These are phyloP conservation scores for Musca vetustissima DNA, from an alignment of 1,140 invertebrate genomes.

Conservation along the genomic window DNA sequence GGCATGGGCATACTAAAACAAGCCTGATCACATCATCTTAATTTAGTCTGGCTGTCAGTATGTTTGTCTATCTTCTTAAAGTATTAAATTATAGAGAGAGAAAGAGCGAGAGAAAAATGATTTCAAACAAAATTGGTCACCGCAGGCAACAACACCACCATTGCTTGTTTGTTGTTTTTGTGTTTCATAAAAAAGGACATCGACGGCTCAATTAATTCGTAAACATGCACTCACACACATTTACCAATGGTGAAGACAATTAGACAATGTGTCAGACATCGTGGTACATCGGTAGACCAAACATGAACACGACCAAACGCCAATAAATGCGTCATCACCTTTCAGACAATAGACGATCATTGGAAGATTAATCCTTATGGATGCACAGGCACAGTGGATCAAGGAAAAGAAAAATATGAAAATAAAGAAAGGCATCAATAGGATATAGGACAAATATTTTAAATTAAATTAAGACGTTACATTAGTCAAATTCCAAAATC, in stretches of 20 bases:
- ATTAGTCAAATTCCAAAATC: too few species aligned
- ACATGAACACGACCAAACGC: not conserved
- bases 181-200: constrained; percentile 12
- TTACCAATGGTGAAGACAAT: not conserved
- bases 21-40: not conserved
- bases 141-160: not conserved
- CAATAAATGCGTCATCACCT: constrained; percentile 1
- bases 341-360: not conserved
- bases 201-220: constrained; percentile 11
- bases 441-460: too few species aligned
- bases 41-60: too few species aligned
- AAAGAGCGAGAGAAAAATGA: too few species aligned
- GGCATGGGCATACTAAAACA: not conserved
- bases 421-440: too few species aligned
- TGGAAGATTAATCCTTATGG: too few species aligned
- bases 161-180: not conserved
- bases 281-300: not conserved
- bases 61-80: not conserved
- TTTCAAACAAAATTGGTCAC: not conserved
- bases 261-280: not conserved
- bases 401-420: too few species aligned
- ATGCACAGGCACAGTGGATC: too few species aligned
- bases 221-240: not conserved
- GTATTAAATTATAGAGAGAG: not conserved
- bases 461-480: too few species aligned